These are phyloP conservation scores for Gallinago nigripennis DNA, from an alignment of 2,797 vertebrate genomes.

Conservation along the genomic window DNA sequence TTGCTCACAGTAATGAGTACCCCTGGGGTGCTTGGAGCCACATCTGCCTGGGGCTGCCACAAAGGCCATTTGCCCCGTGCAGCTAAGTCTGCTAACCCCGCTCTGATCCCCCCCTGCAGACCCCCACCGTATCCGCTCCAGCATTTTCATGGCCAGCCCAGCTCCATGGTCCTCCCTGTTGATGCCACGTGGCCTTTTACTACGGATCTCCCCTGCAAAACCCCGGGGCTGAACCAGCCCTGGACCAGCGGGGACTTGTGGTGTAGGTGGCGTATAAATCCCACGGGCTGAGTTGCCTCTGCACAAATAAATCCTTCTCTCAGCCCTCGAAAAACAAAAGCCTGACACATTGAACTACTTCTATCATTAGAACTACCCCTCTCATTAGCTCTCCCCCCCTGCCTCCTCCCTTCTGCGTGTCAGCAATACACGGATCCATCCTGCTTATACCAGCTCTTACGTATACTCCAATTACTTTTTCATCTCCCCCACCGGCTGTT, in stretches of 20 bases:
- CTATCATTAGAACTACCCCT: constrained; percentile 54
- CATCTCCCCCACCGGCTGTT: constrained; percentile 60
- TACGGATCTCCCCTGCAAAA: neutral
- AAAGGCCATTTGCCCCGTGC: neutral
- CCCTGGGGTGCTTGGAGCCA: neutral
- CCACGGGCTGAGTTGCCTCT: neutral
- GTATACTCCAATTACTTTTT: constrained; percentile 58
- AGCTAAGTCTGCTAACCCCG: neutral
- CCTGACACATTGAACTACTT: constrained; percentile 39
- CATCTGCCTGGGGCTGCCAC: neutral
- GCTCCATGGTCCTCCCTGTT: neutral
- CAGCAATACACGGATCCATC: constrained; percentile 44
- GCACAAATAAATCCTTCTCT: constrained; percentile 1
- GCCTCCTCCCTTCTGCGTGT: constrained; percentile 5
- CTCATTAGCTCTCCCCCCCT: constrained; percentile 40
- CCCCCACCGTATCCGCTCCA: neutral
- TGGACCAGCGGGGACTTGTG: accelerated
- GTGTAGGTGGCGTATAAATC: neutral
- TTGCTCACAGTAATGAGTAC: neutral
- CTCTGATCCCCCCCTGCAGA: neutral
- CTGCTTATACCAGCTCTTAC: constrained; percentile 52
- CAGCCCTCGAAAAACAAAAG: constrained; percentile 21
- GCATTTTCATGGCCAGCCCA: neutral
- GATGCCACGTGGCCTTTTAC: neutral
- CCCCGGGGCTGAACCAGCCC: neutral